A percentile compares a stretch with the other conserved stretches of the same genome.
phyloP scores from a whole-genome alignment of 2,113 vertebrate species.

The Actenoides hombroni region DNA sequence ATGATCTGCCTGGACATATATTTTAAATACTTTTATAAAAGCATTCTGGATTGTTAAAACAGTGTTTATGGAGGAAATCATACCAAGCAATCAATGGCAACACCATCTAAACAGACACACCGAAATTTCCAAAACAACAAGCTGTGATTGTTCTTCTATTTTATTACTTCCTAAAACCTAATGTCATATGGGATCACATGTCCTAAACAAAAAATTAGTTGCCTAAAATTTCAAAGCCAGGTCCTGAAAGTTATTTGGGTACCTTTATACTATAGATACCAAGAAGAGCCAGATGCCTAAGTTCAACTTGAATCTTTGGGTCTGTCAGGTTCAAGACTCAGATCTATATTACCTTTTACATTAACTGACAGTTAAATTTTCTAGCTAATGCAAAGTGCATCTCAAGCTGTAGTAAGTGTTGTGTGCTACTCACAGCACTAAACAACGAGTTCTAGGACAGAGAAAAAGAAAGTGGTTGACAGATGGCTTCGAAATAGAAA shows the following conservation, averaged over 20 bases:
- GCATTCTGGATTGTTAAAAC: not conserved
- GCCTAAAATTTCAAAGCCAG: not conserved
- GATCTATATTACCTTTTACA: not conserved
- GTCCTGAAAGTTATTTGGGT: not conserved
- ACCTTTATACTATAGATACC: not conserved
- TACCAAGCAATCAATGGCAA: not conserved
- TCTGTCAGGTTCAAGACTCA: not conserved
- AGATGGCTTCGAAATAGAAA: not conserved
- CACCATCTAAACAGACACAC: not conserved
- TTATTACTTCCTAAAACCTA: not conserved
- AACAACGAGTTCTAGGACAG: not conserved
- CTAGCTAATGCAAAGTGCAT: not conserved
- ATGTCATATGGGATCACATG: not conserved
- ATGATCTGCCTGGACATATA: not conserved
- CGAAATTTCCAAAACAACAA: not conserved
- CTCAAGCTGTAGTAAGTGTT: not conserved
- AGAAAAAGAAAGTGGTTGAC: not conserved
- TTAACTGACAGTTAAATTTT: not conserved
- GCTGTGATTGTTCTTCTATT: not conserved
- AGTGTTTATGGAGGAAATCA: not conserved
- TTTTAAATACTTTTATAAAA: conserved; percentile 28
- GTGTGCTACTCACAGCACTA: not conserved
- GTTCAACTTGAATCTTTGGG: not conserved
- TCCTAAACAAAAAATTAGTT: not conserved
- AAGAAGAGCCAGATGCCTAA: not conserved